These are phyloP conservation scores for Drosophila sp. DNA, from an alignment of 1,140 invertebrate genomes.

Conservation along the genomic window DNA sequence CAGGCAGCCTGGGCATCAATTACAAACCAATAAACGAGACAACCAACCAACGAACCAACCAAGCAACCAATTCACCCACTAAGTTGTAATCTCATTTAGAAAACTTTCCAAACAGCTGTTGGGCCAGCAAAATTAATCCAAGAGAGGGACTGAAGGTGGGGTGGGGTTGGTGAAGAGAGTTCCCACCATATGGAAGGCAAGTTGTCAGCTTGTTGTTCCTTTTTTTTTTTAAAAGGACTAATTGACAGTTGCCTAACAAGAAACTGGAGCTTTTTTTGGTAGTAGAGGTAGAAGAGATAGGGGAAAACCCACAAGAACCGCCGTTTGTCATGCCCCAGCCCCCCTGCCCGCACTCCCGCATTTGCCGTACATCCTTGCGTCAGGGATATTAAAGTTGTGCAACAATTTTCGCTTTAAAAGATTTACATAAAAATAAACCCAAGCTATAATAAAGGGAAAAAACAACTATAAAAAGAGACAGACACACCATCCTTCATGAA, in stretches of 20 bases:
- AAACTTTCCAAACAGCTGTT: conserved; percentile 55
- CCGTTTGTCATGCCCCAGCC: conserved; percentile 11
- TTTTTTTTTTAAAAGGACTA: conserved; percentile 51
- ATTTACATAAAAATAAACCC: conserved; percentile 57
- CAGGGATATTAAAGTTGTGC: conserved; percentile 62
- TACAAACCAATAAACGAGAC: conserved; percentile 50
- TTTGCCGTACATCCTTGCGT: not conserved
- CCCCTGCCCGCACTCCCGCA: not conserved
- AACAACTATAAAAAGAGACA: not conserved
- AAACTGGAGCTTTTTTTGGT: conserved; percentile 12
- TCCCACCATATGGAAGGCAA: conserved; percentile 45
- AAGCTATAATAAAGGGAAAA: conserved; percentile 7
- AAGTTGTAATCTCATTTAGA: conserved; percentile 45
- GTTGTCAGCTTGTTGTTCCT: conserved; percentile 28
- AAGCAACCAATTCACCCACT: conserved; percentile 6
- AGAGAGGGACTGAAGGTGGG: not conserved
- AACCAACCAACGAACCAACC: conserved; percentile 13
- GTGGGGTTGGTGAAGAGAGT: not conserved
- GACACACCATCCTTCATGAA: not conserved
- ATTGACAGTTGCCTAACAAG: conserved; percentile 61
- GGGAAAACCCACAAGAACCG: conserved; percentile 47
- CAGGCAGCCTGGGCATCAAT: conserved; percentile 41
- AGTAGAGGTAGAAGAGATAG: not conserved
- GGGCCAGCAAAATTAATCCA: conserved; percentile 24
- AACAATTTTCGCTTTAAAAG: conserved; percentile 69